These are phyloP conservation scores for Panthera tigris DNA, from an alignment of 2,113 vertebrate genomes.

Conservation along the genomic window DNA sequence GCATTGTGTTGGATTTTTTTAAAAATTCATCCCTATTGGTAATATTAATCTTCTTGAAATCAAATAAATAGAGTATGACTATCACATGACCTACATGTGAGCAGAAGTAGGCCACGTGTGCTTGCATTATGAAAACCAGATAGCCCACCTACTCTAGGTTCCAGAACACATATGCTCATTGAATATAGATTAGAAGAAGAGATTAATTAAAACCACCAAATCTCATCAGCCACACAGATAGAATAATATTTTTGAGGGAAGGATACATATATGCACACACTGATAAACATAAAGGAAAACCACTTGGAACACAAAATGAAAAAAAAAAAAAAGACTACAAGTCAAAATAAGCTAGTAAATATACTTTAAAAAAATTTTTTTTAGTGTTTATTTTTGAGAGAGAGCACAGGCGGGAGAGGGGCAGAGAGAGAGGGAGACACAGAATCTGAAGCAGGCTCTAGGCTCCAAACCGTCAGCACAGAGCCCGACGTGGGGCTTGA, in stretches of 20 bases:
- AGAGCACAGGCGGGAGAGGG: too few species aligned
- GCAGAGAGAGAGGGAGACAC: too few species aligned
- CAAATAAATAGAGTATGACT: neutral
- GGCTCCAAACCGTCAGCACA: too few species aligned
- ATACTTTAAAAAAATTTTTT: neutral
- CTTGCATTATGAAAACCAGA: neutral
- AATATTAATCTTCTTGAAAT: neutral
- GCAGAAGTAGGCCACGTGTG: neutral
- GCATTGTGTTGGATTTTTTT: neutral
- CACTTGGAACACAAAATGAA: neutral
- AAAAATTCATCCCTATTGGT: neutral
- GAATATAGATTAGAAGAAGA: neutral
- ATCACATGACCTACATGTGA: neutral
- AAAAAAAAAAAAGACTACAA: neutral
- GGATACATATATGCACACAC: neutral
- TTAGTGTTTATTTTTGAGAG: too few species aligned
- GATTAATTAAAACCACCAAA: neutral
- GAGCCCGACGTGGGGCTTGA: too few species aligned
- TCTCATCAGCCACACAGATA: neutral
- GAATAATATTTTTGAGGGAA: neutral
- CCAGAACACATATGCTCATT: neutral
- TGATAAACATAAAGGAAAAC: neutral
- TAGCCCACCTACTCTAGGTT: neutral
- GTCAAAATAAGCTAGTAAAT: neutral
- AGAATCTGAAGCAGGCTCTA: too few species aligned